Evolutionary conservation across 2,888 invertebrate genomes (phyloP).

Genomic region (Sinodicranocentrus sp.): DNA sequence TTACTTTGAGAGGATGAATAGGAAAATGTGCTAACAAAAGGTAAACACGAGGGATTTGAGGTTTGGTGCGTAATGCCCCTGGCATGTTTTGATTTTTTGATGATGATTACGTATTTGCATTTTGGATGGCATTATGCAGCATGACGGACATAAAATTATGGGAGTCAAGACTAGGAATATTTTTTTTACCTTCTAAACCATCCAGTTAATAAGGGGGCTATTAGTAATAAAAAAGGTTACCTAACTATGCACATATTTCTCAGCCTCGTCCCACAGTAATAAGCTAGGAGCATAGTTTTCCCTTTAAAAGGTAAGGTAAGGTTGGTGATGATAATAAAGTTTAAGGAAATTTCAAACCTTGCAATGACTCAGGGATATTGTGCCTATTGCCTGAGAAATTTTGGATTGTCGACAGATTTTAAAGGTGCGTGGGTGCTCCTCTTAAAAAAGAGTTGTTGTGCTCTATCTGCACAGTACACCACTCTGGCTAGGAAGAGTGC

Average conservation of each 20-base stretch:
- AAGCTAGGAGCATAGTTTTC: too few species aligned
- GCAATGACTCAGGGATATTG: not conserved
- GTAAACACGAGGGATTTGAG: conserved; percentile 24
- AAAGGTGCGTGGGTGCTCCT: conserved; percentile 33
- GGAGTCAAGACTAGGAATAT: too few species aligned
- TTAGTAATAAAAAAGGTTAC: not conserved
- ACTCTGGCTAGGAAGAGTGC: not conserved
- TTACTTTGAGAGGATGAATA: conserved; percentile 17
- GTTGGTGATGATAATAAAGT: conserved; percentile 18
- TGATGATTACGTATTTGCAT: not conserved
- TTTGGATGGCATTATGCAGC: too few species aligned
- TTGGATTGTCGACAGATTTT: conserved; percentile 40
- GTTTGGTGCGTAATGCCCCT: conserved; percentile 7
- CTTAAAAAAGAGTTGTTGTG: not conserved
- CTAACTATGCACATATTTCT: not conserved
- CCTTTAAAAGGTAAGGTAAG: not conserved
- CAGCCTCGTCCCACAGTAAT: not conserved
- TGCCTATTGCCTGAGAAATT: not conserved
- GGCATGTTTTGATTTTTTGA: conserved; percentile 36
- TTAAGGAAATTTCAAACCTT: not conserved
- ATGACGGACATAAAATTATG: too few species aligned
- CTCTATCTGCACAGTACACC: not conserved
- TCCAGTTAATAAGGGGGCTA: not conserved
- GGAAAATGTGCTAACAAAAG: conserved; percentile 29
- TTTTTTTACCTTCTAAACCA: not conserved